Percentiles rank a stretch among this genome's conserved stretches.
Conservation (phyloP, 1,140 invertebrate genomes). For the Onthophagus taurus region DNA sequence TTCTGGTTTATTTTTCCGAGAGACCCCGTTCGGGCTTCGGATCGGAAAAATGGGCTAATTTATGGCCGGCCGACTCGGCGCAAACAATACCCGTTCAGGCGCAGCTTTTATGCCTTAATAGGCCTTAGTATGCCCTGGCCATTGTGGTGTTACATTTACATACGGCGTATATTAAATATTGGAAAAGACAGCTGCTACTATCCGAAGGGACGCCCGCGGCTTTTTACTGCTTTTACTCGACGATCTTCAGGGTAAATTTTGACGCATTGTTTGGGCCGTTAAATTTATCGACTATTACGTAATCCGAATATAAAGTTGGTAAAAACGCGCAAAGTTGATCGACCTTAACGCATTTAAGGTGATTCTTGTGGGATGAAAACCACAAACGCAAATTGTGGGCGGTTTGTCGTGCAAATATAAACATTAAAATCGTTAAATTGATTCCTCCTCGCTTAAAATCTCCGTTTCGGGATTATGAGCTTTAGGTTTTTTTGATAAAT, state of each 20-base stretch:
- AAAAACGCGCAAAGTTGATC: no score
- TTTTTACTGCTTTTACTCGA: not conserved
- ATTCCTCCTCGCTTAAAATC: no score
- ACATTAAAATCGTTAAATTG: no score
- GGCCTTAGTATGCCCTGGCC: not conserved
- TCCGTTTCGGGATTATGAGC: no score
- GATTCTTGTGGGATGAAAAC: no score
- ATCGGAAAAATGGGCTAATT: constrained; percentile 14
- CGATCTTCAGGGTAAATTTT: not conserved
- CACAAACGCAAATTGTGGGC: no score
- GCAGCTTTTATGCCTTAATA: constrained; percentile 15
- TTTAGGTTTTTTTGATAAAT: no score
- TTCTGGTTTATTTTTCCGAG: constrained; percentile 7
- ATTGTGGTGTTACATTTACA: constrained; percentile 10
- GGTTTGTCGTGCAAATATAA: no score
- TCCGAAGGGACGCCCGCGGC: no score
- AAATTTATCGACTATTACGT: not conserved
- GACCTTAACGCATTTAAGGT: no score
- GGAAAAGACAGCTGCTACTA: constrained; percentile 4
- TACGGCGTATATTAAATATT: constrained; percentile 12
- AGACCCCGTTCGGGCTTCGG: no score
- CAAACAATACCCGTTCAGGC: constrained; percentile 12
- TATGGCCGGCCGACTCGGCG: constrained; percentile 7
- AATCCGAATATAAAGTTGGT: not conserved
- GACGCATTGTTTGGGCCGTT: no score